These are phyloP conservation scores for Theristicus caerulescens DNA, from an alignment of 2,113 vertebrate genomes.

Conservation along the genomic window DNA sequence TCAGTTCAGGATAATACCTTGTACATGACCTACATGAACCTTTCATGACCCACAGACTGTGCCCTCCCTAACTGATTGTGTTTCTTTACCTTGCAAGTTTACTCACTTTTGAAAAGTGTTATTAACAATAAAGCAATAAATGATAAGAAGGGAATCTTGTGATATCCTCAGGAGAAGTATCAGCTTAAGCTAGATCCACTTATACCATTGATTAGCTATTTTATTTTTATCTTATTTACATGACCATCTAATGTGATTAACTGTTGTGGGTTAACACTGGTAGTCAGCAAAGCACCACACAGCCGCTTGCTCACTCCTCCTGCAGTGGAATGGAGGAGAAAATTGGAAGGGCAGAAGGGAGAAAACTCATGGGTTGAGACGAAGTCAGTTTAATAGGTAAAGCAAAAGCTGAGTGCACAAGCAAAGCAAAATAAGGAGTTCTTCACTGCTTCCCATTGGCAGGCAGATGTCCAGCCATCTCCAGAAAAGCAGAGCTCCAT, in stretches of 20 bases:
- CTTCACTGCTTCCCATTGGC: not conserved
- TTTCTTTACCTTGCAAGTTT: not conserved
- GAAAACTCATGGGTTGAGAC: not conserved
- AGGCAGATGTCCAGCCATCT: not conserved
- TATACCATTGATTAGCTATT: not conserved
- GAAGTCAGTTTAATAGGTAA: not conserved
- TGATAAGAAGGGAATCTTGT: not conserved
- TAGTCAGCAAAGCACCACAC: not conserved
- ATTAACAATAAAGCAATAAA: not conserved
- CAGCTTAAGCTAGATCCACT: not conserved
- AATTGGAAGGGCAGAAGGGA: not conserved
- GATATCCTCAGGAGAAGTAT: not conserved
- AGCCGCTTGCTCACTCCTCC: fast-evolving
- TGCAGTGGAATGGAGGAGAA: not conserved
- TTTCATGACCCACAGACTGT: not conserved
- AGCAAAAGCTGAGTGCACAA: not conserved
- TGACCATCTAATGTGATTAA: not conserved
- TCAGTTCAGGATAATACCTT: not conserved
- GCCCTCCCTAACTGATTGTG: not conserved
- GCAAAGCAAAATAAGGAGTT: not conserved
- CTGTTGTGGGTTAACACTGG: not conserved
- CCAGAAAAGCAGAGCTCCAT: not conserved
- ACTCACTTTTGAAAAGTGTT: not conserved
- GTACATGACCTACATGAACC: not conserved
- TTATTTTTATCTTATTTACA: not conserved